A percentile compares a stretch with the other conserved stretches of the same genome.
phyloP scores from a whole-genome alignment of 2,113 vertebrate species.

The pig (Sus scrofa) region DNA sequence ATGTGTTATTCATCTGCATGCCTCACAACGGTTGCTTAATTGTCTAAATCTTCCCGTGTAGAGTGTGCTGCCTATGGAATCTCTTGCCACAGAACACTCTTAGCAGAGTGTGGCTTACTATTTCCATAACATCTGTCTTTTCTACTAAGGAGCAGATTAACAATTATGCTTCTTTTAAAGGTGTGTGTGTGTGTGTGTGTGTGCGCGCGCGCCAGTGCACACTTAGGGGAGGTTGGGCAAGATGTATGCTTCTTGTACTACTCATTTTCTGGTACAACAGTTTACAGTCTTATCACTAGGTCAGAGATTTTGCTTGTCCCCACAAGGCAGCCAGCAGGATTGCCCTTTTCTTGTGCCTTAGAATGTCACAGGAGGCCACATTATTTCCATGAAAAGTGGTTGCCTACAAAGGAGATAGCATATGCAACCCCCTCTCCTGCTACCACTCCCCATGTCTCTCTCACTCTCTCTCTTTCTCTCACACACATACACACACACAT shows the following conservation, averaged over 20 bases:
- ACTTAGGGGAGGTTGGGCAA: not conserved
- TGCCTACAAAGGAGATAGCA: conserved; percentile 57
- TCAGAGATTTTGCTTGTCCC: conserved; percentile 76
- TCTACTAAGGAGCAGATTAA: conserved; percentile 86
- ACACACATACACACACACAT: not conserved
- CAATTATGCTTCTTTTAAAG: conserved; percentile 83
- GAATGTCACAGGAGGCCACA: conserved; percentile 62
- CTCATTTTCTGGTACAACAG: conserved; percentile 52
- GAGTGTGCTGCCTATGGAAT: conserved; percentile 80
- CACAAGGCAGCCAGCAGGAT: conserved; percentile 75
- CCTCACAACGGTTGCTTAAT: conserved; percentile 83
- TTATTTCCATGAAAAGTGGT: conserved; percentile 77
- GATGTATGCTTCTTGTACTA: conserved; percentile 9
- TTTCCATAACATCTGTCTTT: conserved; percentile 91
- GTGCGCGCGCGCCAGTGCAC: not conserved
- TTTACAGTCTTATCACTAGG: conserved; percentile 64
- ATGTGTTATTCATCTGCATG: conserved; percentile 83
- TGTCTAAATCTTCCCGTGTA: conserved; percentile 85
- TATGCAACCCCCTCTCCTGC: not conserved
- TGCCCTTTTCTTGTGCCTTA: conserved; percentile 72
- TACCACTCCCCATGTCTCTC: not conserved
- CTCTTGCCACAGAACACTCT: conserved; percentile 80
- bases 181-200: conserved; percentile 24
- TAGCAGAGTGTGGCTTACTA: conserved; percentile 80
- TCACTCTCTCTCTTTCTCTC: too few relatives aligned